These are phyloP conservation scores for Euleptes europaea DNA, from an alignment of 2,113 vertebrate genomes.

Conservation along the genomic window DNA sequence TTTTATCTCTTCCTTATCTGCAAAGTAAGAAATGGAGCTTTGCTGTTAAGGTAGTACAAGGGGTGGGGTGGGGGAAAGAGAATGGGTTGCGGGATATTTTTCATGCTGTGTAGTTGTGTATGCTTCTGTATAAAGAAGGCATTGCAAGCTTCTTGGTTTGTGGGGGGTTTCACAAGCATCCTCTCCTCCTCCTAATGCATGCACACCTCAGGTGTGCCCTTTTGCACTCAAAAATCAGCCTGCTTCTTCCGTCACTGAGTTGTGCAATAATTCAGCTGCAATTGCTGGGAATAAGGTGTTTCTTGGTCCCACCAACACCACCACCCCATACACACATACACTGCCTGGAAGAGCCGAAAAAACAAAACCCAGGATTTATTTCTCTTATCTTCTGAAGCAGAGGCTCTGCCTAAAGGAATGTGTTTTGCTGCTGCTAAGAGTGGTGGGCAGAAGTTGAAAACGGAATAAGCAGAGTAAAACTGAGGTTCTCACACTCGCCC, in stretches of 20 bases:
- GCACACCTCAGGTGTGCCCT: not conserved
- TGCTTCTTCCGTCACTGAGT: not conserved
- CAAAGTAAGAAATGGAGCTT: constrained; percentile 38
- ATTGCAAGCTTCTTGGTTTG: not conserved
- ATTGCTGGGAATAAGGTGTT: not conserved
- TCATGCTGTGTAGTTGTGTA: not conserved
- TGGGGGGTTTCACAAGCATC: not conserved
- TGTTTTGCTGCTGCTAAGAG: not conserved
- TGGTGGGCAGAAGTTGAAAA: not conserved
- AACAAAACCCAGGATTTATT: not conserved
- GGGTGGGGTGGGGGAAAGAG: too few species aligned
- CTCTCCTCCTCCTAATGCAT: not conserved
- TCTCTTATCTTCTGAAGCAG: not conserved
- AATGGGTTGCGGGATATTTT: not conserved
- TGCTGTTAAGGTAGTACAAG: constrained; percentile 30
- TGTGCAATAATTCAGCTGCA: not conserved
- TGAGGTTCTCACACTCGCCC: not conserved
- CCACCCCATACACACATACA: not conserved
- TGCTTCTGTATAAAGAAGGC: not conserved
- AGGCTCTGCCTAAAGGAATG: not conserved
- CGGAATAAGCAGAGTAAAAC: not conserved
- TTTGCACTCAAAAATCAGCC: not conserved
- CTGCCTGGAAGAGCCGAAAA: not conserved
- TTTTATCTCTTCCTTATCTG: constrained; percentile 52
- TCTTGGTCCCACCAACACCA: not conserved